Percentiles rank a stretch among this genome's conserved stretches.
Evolutionary conservation across 2,113 vertebrate species (phyloP).

Genomic region (Athene noctua): DNA sequence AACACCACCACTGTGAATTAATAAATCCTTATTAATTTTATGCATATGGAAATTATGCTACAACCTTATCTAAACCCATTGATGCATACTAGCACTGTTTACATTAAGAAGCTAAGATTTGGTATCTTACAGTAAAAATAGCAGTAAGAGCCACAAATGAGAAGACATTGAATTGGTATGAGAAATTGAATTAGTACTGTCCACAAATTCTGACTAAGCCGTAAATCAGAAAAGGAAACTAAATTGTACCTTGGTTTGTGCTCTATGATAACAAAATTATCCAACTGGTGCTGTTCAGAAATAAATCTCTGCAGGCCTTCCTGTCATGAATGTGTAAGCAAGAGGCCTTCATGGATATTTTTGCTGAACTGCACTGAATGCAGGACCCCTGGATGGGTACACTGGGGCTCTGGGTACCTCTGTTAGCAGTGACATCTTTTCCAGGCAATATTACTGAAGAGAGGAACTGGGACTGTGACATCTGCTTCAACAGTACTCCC

Average conservation of each 20-base stretch:
- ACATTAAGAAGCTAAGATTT: not conserved
- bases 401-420: not conserved
- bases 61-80: not conserved
- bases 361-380: not conserved
- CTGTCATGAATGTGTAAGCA: not conserved
- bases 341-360: not conserved
- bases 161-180: not conserved
- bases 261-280: not conserved
- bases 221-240: not conserved
- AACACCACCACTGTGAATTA: not conserved
- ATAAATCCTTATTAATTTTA: not conserved
- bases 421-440: not conserved
- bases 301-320: not conserved
- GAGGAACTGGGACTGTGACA: not conserved
- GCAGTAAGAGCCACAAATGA: not conserved
- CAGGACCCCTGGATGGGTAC: not conserved
- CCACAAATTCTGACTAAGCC: not conserved
- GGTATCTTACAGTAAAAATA: not conserved
- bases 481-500: not conserved
- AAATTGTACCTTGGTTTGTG: not conserved
- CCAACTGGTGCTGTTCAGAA: not conserved
- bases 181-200: not conserved
- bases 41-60: not conserved
- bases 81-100: not conserved
- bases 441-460: not conserved